Base-by-base conservation (phyloP, 2,113 vertebrate species). In the Pheucticus melanocephalus region DNA sequence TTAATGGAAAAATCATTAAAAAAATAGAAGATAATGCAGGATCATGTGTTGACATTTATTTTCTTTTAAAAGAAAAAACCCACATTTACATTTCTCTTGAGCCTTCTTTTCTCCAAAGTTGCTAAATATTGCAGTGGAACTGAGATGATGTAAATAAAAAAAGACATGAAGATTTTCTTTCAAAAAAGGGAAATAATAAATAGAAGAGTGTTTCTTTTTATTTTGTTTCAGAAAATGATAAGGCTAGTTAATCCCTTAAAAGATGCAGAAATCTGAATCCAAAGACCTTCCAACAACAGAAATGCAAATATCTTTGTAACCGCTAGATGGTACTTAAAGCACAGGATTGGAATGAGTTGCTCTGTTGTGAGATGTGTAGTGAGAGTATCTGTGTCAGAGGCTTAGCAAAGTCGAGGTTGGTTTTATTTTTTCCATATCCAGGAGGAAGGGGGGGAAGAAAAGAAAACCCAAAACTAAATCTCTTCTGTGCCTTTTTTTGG, bases 281-380 rank as follows among this genome's bases (percentile, higher is more conserved):
- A 2, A 87, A 85, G 11, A 65, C 31, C 15, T 3, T 59, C 12
- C 4, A 50, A 31, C 4, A 53, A 23, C n/a, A 65, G 35, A 35
- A 13, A 9, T 95, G 97, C 87, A 96, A 96, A 82, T 88, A 92
- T 86, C 15, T 50, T n/a, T 48, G 0, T 13, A 27, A 39, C 95
- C 98, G 97, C 97, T 98, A 98, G 98, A 98, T 98, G 98, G 98
- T 97, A 97, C 88, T 98, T 94, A 83, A 94, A 97, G 97, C 79
- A 97, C 96, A 98, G 96, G 66, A 23, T 97, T 98, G 94, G 80
- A 94, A 83, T 6, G 4, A 42, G 31, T 19, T 25, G 2, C 35
- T 14, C 4, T 40, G 10, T 45, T 40, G 15, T 40, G 40, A 83
- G 56, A 48, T 28, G 20, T 28, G 23, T 31, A 18, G 53, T 28